phyloP scores from a whole-genome alignment of 53 echinoderm and acorn worm species.

The Antedon mediterranea region DNA sequence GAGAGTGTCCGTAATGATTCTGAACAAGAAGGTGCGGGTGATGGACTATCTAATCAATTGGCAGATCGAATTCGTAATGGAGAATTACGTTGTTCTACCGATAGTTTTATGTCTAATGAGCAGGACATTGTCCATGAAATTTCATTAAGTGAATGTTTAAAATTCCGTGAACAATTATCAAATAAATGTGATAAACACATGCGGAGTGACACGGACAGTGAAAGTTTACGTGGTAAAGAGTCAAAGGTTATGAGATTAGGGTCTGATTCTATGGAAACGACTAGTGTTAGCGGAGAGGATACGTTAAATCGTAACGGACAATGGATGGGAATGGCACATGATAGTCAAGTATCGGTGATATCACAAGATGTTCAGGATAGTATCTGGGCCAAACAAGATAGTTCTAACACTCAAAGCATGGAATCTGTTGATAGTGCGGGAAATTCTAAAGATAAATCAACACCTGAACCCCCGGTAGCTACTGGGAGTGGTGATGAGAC shows the following conservation, averaged over 20 bases:
- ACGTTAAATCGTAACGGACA: slow-evolving; percentile 38
- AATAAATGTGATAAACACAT: slow-evolving; percentile 93
- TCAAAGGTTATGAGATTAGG: slow-evolving; percentile 94
- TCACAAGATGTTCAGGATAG: neutral
- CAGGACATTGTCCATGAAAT: slow-evolving; percentile 45
- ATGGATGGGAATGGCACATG: neutral
- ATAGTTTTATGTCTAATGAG: slow-evolving; percentile 92
- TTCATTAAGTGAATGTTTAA: slow-evolving; percentile 83
- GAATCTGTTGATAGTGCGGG: neutral
- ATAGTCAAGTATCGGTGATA: neutral
- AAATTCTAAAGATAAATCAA: neutral
- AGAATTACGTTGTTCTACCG: slow-evolving; percentile 84
- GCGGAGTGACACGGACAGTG: slow-evolving; percentile 83
- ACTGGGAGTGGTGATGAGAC: neutral
- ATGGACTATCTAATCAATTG: slow-evolving; percentile 45
- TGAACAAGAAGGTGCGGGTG: slow-evolving; percentile 41
- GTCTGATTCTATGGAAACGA: slow-evolving; percentile 98
- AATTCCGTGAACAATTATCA: slow-evolving; percentile 84
- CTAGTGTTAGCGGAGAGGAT: slow-evolving; percentile 75
- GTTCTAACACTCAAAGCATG: neutral
- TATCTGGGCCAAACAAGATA: neutral
- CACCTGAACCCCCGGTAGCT: neutral
- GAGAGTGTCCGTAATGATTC: slow-evolving; percentile 72
- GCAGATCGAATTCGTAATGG: slow-evolving; percentile 41
- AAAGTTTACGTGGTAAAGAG: slow-evolving; percentile 88